Base-by-base conservation (phyloP, 92 coral and sea anemone species). In the Zoanthus sansibaricus region DNA sequence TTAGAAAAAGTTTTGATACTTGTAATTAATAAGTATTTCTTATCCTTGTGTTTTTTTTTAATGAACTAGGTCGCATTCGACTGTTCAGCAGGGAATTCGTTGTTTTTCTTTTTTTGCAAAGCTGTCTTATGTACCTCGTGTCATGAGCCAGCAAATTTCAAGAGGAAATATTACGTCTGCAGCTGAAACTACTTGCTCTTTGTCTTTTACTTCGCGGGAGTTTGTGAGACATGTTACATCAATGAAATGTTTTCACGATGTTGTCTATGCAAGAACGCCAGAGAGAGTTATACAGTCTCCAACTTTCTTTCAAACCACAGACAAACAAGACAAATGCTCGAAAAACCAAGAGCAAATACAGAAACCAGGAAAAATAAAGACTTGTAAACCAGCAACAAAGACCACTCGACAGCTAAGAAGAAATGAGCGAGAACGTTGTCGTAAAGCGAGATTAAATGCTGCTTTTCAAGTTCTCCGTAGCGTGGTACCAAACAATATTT, bases 401-500 rank as follows among this genome's bases (percentile, higher is more conserved):
- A 88, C 97, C 6, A 96, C 98, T 49, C 84, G 99, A 17, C 98
- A 95, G 82, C 86, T 91, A 79, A 87, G 98, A 78, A 90, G 99
- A 18, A 97, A 97, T 87, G 99, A 96, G n/a, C 54, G 99, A 42
- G 99, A 97, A 72, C 87, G 99, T 3, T 98, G 99, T 44, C 86
- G 99, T 16, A 97, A 97, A 72, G 99, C 99, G 0, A 84, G 99
- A 11, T 62, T 97, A 5, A 97, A 97, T 52, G 99, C 99, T 2
- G 99, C 99, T 1, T 97, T 97, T 86, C 98, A 95, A 83, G 99
- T 97, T 16, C 90, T 97, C 16, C 92, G 96, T 66, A 95, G 97
- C 10, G 98, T 97, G 8, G 99, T 97, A 0, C 98, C 98, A 0
- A 93, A 88, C 17, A 90, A 86, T 55, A 75, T 95, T 37, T 74